Base-by-base conservation (phyloP, 2,113 vertebrate species). In the Sorex araneus region DNA sequence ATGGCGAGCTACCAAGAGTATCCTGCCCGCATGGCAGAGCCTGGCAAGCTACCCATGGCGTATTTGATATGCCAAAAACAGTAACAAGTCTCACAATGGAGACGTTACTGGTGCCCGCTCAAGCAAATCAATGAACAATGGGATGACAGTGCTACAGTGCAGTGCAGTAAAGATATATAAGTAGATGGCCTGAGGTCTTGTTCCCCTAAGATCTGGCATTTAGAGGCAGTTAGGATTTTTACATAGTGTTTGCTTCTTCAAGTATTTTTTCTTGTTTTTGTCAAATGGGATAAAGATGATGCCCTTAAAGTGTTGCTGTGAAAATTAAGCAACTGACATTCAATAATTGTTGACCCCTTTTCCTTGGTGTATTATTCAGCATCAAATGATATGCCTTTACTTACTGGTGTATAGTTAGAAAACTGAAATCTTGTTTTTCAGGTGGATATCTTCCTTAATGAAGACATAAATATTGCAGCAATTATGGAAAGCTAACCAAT, bases 401-500 rank as follows among this genome's bases (percentile, higher is more conserved):
- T 91, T 84, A 63, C 27, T 64, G 86, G 36, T 83, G 21, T 54
- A 45, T 43, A 45, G 2, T 60, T 73, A 71, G 45, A 16, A 93
- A 93, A 32, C 2, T 11, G 1, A 74, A n/a, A 21, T 69, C 28
- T 6, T n/a, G 3, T 86, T 63, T 89, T 73, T 54, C 36, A 67
- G 47, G n/a, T 34, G 21, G 0, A 0, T 18, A 16, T 7, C 13
- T 57, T 87, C 50, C 57, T 90, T 63, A 45, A 28, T 75, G 6
- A 86, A 86, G 40, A 77, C 7, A 40, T 50, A 85, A 84, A 73
- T 79, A 18, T 67, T 73, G 15, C 13, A 91, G 47, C 47, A 83
- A 64, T n/a, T n/a, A n/a, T n/a, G n/a, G 28, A 27, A 30, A 16
- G 16, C 0, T n/a, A 36, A 40, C 64, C 45, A 66, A 6, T 82